Evolutionary conservation across 1,140 invertebrate species (phyloP).

Genomic region (Diachasma alloeum): DNA sequence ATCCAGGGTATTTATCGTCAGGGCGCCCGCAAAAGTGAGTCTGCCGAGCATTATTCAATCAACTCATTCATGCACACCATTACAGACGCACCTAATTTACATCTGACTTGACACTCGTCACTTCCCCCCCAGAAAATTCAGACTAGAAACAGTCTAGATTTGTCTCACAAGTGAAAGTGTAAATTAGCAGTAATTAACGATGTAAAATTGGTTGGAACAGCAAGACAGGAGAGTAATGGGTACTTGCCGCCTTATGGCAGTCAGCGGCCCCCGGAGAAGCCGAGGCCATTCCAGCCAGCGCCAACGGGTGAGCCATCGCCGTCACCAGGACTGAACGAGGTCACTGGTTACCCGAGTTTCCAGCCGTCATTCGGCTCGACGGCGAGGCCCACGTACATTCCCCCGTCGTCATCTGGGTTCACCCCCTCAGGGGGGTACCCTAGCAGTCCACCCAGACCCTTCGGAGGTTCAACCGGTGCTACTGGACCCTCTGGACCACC

Average conservation of each 20-base stretch:
- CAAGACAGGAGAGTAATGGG: constrained; percentile 68
- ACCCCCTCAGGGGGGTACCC: constrained; percentile 36
- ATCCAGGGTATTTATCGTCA: constrained; percentile 74
- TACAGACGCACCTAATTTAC: not conserved
- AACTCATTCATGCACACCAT: too few relatives aligned
- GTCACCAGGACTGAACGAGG: constrained; percentile 49
- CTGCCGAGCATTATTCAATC: not conserved
- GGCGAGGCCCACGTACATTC: constrained; percentile 32
- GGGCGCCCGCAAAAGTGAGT: constrained; percentile 73
- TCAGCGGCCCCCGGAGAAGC: constrained; percentile 71
- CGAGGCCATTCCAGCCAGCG: constrained; percentile 72
- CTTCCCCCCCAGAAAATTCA: not conserved
- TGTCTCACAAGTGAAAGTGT: not conserved
- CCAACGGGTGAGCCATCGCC: constrained; percentile 35
- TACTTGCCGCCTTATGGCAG: constrained; percentile 68
- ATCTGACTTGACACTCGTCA: not conserved
- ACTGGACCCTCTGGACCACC: constrained; percentile 43
- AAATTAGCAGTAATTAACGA: not conserved
- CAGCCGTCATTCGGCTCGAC: constrained; percentile 43
- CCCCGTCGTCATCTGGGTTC: constrained; percentile 21
- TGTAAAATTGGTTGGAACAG: constrained; percentile 50
- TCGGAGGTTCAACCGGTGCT: constrained; percentile 26
- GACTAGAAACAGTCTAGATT: not conserved
- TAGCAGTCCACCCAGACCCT: constrained; percentile 32
- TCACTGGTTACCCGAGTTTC: constrained; percentile 43